Base-by-base conservation (phyloP, 2,113 vertebrate genomes). In the Tympanuchus pallidicinctus region DNA sequence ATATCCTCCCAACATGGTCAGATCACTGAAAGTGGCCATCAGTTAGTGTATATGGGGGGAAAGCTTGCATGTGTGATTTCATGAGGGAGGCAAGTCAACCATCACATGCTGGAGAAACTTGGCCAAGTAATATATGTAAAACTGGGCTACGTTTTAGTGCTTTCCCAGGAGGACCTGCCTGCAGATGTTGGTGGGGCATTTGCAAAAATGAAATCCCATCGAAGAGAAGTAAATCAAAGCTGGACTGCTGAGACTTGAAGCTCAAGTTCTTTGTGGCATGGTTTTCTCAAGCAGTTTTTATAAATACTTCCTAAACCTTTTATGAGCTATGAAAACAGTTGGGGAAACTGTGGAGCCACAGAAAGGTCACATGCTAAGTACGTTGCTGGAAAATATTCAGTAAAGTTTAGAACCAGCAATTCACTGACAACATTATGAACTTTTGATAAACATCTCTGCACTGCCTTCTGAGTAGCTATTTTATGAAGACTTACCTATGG, bases 131-230 rank as follows among this genome's bases (percentile, higher is more conserved):
- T 88, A 97, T 95, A 95, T 74, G 93, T 70, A 95, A 97, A 95
- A 97, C 92, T 94, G 93, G 88, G 66, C 71, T 90, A 24, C 86
- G 91, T 95, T 92, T 96, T 75, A 20, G 56, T 86, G 67, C 66
- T 94, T 8, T 97, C 97, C 97, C 97, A 94, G 82, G 92, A 96
- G 96, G 92, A 88, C 88, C 94, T 82, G 45, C 97, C 90, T 96
- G 96, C 97, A 98, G 97, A 98, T 98, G 97, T 98, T 97, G 95
- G 85, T 91, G 73, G 92, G 97, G 95, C 95, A 97, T 97, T 97
- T 97, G 93, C 81, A 94, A 93, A 57, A 95, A 95, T 94, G 93
- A 97, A 93, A 95, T 92, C 88, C 69, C 73, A 88, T 94, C 30
- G 84, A 96, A 96, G 86, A 96, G 96, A 98, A 89, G 90, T 93